Evolutionary conservation across 2,113 vertebrate species (phyloP).

Genomic region (Pedetes capensis): DNA sequence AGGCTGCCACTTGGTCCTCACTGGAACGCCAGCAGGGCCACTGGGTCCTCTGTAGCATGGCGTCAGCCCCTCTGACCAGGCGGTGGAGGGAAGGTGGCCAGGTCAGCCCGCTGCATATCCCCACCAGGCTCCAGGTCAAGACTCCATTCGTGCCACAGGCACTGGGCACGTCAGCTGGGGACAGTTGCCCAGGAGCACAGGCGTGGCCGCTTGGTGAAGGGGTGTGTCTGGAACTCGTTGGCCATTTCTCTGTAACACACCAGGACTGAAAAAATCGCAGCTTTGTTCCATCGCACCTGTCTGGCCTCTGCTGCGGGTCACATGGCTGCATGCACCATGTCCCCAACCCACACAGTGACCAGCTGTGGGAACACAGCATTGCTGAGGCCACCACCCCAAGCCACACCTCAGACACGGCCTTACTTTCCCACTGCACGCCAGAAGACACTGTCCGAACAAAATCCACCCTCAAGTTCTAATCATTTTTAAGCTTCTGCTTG

Average conservation of each 20-base stretch:
- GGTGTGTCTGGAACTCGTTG: too few species aligned
- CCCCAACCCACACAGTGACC: accelerated
- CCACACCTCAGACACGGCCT: too few species aligned
- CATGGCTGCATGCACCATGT: accelerated
- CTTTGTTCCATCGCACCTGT: background rate
- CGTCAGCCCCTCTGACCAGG: too few species aligned
- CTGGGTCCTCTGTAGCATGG: background rate
- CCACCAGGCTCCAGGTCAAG: background rate
- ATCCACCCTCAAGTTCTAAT: too few species aligned
- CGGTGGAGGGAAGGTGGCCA: too few species aligned
- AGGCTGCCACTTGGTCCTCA: background rate
- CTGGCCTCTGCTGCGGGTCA: background rate
- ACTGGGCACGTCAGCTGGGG: too few species aligned
- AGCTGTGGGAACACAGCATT: background rate
- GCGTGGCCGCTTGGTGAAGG: too few species aligned
- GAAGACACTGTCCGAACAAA: accelerated
- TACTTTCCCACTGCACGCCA: background rate
- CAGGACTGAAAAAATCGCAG: background rate
- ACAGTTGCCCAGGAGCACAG: background rate
- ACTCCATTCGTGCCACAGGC: accelerated
- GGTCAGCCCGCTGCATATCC: background rate
- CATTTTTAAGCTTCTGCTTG: background rate
- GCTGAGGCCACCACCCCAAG: background rate
- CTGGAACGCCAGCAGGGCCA: background rate
- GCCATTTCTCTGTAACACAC: background rate